These are phyloP conservation scores for Cygnus atratus DNA, from an alignment of 2,113 vertebrate genomes.

Conservation along the genomic window DNA sequence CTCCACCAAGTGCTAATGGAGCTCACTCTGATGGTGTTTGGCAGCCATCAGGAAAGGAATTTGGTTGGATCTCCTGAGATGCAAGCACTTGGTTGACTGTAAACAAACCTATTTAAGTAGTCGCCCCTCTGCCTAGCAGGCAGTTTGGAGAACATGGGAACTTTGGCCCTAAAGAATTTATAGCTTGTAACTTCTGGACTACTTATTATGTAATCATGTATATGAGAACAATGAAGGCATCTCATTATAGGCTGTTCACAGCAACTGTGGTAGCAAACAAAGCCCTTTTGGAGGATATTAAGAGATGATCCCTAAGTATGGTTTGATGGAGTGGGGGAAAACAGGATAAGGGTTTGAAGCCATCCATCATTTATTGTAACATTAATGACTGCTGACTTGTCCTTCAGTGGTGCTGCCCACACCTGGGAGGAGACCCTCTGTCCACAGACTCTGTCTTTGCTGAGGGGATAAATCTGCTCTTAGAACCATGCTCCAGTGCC, in stretches of 20 bases:
- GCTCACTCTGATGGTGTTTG: background rate
- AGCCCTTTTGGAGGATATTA: background rate
- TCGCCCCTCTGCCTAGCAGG: background rate
- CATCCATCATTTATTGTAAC: background rate
- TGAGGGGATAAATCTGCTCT: background rate
- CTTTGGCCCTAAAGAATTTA: background rate
- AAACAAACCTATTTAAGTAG: background rate
- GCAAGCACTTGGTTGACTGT: background rate
- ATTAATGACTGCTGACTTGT: background rate
- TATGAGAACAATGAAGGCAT: background rate
- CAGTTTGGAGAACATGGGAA: background rate
- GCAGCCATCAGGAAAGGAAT: background rate
- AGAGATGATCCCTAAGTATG: background rate
- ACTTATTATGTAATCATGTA: background rate
- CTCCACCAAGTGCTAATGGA: rapidly evolving
- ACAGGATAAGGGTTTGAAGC: background rate
- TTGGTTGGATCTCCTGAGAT: background rate
- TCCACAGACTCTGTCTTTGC: background rate
- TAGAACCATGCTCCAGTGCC: background rate
- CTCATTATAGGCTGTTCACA: background rate
- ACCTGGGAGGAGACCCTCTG: rapidly evolving
- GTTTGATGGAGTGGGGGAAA: background rate
- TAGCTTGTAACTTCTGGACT: background rate
- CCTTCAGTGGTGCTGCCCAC: background rate
- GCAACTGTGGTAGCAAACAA: background rate